Percentiles rank a stretch among this genome's conserved stretches.
Conservation (phyloP, 1,140 invertebrate genomes). For the Amphibalanus amphitrite region DNA sequence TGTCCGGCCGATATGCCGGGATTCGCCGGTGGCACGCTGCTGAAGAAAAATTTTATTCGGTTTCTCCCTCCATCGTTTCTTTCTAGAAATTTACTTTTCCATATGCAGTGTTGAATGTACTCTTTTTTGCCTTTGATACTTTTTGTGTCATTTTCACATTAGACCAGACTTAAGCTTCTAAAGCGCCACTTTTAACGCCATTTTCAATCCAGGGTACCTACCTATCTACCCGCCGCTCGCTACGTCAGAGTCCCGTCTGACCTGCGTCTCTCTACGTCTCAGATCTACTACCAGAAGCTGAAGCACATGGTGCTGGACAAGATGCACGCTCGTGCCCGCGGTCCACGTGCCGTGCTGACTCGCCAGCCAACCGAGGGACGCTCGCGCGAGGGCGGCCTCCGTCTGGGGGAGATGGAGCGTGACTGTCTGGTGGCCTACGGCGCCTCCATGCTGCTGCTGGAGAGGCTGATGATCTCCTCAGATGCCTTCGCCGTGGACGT, state of each 20-base stretch:
- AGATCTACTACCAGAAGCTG: slow-evolving; percentile 81
- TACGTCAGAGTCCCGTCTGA: too few relatives aligned
- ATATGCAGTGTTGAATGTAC: too few relatives aligned
- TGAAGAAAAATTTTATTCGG: not conserved
- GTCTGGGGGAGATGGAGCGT: slow-evolving; percentile 97
- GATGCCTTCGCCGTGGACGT: slow-evolving; percentile 94
- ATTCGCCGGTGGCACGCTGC: too few relatives aligned
- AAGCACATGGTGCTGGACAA: slow-evolving; percentile 99
- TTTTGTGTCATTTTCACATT: too few relatives aligned
- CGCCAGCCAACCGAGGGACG: slow-evolving; percentile 95
- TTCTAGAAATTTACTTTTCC: too few relatives aligned
- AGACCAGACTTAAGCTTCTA: too few relatives aligned
- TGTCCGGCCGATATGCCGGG: too few relatives aligned
- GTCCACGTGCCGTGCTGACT: slow-evolving; percentile 82
- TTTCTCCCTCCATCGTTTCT: too few relatives aligned
- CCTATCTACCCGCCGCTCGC: too few relatives aligned
- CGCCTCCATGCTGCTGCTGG: slow-evolving; percentile 87
- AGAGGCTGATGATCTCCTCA: slow-evolving; percentile 93
- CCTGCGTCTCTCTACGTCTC: slow-evolving; percentile 15
- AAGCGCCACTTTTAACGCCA: too few relatives aligned
- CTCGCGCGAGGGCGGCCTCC: slow-evolving; percentile 87
- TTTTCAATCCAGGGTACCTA: too few relatives aligned
- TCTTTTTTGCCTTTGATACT: too few relatives aligned
- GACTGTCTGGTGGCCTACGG: slow-evolving; percentile 98
- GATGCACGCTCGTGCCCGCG: slow-evolving; percentile 91